Evolutionary conservation across 2,888 invertebrate genomes (phyloP).

Genomic region (Odontocerum albicorne): DNA sequence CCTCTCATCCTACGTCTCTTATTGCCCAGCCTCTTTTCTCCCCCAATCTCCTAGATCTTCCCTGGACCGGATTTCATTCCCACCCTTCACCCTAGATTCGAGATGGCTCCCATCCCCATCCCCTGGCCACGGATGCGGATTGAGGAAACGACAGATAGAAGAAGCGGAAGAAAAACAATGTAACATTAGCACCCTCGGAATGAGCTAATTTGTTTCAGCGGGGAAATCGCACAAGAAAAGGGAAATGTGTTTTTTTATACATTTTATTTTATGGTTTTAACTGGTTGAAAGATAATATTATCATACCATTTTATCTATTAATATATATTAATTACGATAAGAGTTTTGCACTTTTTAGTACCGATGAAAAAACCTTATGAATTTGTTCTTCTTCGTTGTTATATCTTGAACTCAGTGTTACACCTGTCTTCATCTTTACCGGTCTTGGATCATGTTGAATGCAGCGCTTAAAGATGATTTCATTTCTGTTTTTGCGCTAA

Average conservation of each 20-base stretch:
- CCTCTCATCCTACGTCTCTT: conserved; percentile 37
- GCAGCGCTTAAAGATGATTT: too few species aligned
- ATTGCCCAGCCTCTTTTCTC: conserved; percentile 33
- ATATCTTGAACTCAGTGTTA: too few species aligned
- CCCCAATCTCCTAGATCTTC: conserved; percentile 39
- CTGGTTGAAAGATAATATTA: too few species aligned
- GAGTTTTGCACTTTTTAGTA: too few species aligned
- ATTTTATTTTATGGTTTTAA: too few species aligned
- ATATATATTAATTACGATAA: too few species aligned
- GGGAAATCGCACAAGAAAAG: conserved; percentile 18
- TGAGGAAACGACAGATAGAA: conserved; percentile 1
- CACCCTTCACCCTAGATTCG: conserved; percentile 6
- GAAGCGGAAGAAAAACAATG: conserved; percentile 35
- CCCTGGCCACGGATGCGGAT: neutral
- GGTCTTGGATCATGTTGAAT: too few species aligned
- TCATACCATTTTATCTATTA: too few species aligned
- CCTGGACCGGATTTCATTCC: conserved; percentile 14
- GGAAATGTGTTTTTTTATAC: conserved; percentile 12
- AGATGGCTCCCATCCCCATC: conserved; percentile 33
- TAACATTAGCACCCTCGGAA: conserved; percentile 33
- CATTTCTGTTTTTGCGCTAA: too few species aligned
- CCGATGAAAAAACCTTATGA: too few species aligned
- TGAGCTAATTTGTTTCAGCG: conserved; percentile 33
- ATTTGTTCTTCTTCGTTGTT: too few species aligned
- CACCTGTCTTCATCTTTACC: too few species aligned